Conservation (phyloP, 2,888 invertebrate genomes). For the Antitype chi region DNA sequence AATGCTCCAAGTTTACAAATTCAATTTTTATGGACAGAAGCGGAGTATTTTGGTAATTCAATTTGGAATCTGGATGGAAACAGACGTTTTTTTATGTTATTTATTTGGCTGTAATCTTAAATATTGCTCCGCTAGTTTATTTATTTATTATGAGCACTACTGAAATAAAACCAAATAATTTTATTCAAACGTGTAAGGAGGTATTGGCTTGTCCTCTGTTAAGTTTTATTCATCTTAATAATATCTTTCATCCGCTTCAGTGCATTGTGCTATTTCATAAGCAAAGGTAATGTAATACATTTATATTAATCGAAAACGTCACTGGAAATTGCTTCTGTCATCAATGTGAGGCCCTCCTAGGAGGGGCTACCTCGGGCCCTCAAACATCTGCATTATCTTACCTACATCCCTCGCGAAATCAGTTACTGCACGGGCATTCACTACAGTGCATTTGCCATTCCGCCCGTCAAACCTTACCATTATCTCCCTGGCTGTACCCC, state of each 20-base stretch:
- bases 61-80: constrained; percentile 68
- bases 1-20: constrained; percentile 81
- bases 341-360: constrained; percentile 76
- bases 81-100: constrained; percentile 54
- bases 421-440: constrained; percentile 85
- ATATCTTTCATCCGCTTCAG: constrained; percentile 21
- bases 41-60: constrained; percentile 76
- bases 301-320: constrained; percentile 88
- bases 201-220: not conserved
- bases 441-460: constrained; percentile 88
- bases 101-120: constrained; percentile 34
- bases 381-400: constrained; percentile 89
- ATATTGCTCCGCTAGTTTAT: constrained; percentile 11
- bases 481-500: constrained; percentile 66
- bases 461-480: constrained; percentile 84
- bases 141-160: not conserved
- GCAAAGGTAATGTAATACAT: constrained; percentile 73
- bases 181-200: not conserved
- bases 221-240: constrained; percentile 12
- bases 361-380: constrained; percentile 76
- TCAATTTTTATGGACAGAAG: constrained; percentile 82
- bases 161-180: not conserved
- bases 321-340: constrained; percentile 85
- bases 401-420: constrained; percentile 86
- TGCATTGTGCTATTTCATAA: constrained; percentile 49